phyloP scores from a whole-genome alignment of 2,797 vertebrate species.

The Chelidonichthys spinosus region DNA sequence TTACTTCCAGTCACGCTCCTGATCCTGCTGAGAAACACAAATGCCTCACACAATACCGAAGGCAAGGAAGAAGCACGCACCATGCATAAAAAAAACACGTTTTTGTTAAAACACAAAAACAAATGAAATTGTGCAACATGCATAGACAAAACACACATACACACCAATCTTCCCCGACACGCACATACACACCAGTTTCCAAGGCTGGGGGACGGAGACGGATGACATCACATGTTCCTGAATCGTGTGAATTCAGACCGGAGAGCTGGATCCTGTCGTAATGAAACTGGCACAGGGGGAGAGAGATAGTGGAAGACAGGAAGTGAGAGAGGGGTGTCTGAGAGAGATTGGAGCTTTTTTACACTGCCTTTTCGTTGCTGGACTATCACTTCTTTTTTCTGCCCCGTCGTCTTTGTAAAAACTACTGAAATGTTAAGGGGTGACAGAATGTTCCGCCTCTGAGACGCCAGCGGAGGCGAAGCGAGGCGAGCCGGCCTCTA shows the following conservation, averaged over 20 bases:
- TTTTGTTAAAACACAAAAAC: conserved; percentile 21
- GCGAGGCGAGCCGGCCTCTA: neutral
- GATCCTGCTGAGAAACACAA: conserved; percentile 10
- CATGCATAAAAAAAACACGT: neutral
- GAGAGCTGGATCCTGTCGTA: conserved; percentile 54
- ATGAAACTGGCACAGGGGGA: conserved; percentile 52
- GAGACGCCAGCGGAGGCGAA: neutral
- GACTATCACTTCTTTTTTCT: too few relatives aligned
- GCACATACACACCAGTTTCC: conserved; percentile 13
- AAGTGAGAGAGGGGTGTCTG: neutral
- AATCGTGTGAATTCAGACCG: conserved; percentile 53
- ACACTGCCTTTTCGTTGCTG: too few relatives aligned
- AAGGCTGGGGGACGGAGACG: conserved; percentile 29
- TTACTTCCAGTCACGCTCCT: neutral
- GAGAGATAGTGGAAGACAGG: conserved; percentile 6
- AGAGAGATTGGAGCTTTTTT: neutral
- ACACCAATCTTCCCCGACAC: neutral
- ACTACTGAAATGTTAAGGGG: too few relatives aligned
- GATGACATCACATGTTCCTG: conserved; percentile 62
- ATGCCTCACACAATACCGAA: neutral
- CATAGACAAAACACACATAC: neutral
- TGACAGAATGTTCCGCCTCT: too few relatives aligned
- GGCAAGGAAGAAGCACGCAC: neutral
- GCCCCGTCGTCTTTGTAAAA: too few relatives aligned
- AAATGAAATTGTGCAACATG: neutral